Percentiles rank a stretch among this genome's conserved stretches.
phyloP scores from a whole-genome alignment of 2,113 vertebrate genomes.

The Sebastes schlegelii region DNA sequence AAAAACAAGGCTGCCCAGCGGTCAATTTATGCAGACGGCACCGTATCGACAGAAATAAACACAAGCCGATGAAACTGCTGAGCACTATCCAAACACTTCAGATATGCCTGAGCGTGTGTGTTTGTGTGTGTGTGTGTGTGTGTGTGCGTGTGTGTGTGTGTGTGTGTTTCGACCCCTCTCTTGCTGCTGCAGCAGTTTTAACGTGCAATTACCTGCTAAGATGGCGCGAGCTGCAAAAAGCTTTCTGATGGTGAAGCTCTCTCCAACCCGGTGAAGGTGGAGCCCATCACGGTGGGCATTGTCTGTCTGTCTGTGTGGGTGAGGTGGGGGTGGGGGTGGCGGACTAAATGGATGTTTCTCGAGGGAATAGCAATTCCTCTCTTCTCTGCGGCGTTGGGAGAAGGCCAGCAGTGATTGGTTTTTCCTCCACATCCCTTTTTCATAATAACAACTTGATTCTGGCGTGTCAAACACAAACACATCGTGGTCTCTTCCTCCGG shows the following conservation, averaged over 20 bases:
- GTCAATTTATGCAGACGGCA: slow-evolving; percentile 57
- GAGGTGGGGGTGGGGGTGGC: neutral
- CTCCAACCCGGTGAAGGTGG: slow-evolving; percentile 28
- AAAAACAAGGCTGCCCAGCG: slow-evolving; percentile 52
- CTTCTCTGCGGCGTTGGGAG: slow-evolving; percentile 34
- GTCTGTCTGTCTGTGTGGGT: slow-evolving; percentile 29
- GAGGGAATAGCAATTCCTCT: slow-evolving; percentile 59
- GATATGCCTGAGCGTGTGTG: neutral
- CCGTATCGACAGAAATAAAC: slow-evolving; percentile 58
- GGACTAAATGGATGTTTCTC: slow-evolving; percentile 66
- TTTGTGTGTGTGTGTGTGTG: slow-evolving; percentile 14
- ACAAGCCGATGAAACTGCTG: slow-evolving; percentile 58
- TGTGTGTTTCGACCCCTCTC: slow-evolving; percentile 10
- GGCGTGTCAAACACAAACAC: slow-evolving; percentile 4
- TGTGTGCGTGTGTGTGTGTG: slow-evolving; percentile 27
- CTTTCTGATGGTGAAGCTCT: slow-evolving; percentile 14
- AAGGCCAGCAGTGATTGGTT: slow-evolving; percentile 70
- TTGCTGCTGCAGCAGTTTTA: slow-evolving; percentile 55
- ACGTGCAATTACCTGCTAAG: slow-evolving; percentile 47
- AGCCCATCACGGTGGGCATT: slow-evolving; percentile 19
- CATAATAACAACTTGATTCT: slow-evolving; percentile 67
- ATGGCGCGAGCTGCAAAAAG: slow-evolving; percentile 18
- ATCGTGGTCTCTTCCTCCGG: neutral
- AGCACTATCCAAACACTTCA: slow-evolving; percentile 56
- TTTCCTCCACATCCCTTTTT: slow-evolving; percentile 68